These are phyloP conservation scores for Schizotus pectinicornis DNA, from an alignment of 2,888 invertebrate genomes.

Conservation along the genomic window DNA sequence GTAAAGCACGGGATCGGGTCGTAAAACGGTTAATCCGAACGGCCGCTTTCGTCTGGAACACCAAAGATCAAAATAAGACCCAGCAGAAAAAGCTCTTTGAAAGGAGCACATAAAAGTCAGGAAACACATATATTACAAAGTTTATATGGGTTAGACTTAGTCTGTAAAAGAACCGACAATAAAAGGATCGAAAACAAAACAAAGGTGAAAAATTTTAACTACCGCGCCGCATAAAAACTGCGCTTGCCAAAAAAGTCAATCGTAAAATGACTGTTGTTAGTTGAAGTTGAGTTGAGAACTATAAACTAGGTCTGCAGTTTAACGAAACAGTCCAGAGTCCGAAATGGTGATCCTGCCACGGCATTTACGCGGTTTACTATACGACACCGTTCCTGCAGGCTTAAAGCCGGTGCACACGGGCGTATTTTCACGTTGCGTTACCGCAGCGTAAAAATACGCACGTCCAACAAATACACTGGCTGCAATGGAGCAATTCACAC, in stretches of 20 bases:
- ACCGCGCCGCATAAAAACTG: constrained; percentile 48
- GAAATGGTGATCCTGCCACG: too few species aligned
- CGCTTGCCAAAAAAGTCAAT: constrained; percentile 42
- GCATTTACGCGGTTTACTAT: too few species aligned
- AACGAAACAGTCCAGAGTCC: background rate
- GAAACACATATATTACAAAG: constrained; percentile 59
- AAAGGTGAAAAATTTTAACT: constrained; percentile 57
- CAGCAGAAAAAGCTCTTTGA: constrained; percentile 25
- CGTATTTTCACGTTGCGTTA: too few species aligned
- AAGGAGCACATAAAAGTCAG: constrained; percentile 53
- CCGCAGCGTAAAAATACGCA: too few species aligned
- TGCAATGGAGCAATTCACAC: too few species aligned
- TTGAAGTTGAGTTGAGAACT: constrained; percentile 49
- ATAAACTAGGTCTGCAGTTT: constrained; percentile 44
- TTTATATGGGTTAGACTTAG: constrained; percentile 57
- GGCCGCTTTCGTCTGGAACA: constrained; percentile 32
- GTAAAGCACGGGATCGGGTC: constrained; percentile 7
- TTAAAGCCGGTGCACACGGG: too few species aligned
- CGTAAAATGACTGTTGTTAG: constrained; percentile 46
- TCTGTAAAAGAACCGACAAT: constrained; percentile 56
- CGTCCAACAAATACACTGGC: too few species aligned
- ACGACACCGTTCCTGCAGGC: too few species aligned
- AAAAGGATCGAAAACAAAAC: constrained; percentile 55
- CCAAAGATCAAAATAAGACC: constrained; percentile 40
- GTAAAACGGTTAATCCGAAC: constrained; percentile 24